Evolutionary conservation across 2,888 invertebrate species (phyloP).

Genomic region (Magallana nippona): DNA sequence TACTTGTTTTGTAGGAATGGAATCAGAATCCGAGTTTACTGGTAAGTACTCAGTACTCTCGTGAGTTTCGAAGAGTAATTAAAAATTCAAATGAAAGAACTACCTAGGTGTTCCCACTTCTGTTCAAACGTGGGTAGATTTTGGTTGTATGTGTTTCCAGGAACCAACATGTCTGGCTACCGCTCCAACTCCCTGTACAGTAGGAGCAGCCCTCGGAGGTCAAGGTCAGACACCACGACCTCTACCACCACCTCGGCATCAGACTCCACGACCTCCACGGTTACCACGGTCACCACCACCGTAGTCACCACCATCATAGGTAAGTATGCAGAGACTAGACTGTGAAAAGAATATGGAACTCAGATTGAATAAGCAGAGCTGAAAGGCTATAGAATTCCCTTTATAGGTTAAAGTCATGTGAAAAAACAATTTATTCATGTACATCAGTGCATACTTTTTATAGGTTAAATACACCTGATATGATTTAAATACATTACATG

Average conservation of each 20-base stretch:
- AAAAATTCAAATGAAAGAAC: too few species aligned
- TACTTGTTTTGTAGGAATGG: constrained; percentile 54
- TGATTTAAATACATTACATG: too few species aligned
- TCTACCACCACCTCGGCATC: not conserved
- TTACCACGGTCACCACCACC: constrained; percentile 55
- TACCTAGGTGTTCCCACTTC: not conserved
- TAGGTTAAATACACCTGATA: too few species aligned
- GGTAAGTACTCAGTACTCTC: constrained; percentile 38
- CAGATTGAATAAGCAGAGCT: too few species aligned
- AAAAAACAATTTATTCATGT: too few species aligned
- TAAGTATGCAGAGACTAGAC: constrained; percentile 25
- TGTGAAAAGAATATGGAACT: too few species aligned
- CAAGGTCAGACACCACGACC: not conserved
- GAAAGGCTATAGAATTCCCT: too few species aligned
- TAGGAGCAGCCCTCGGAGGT: not conserved
- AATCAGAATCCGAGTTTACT: constrained; percentile 60
- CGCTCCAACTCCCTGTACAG: not conserved
- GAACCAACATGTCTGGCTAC: constrained; percentile 23
- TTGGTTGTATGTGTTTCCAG: not conserved
- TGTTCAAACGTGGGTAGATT: not conserved
- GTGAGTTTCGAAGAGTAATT: too few species aligned
- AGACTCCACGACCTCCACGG: constrained; percentile 26
- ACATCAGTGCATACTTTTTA: too few species aligned
- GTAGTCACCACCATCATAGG: constrained; percentile 64
- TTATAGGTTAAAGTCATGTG: too few species aligned